Conservation (phyloP, 2,888 invertebrate genomes). For the Ectemnius lituratus region DNA sequence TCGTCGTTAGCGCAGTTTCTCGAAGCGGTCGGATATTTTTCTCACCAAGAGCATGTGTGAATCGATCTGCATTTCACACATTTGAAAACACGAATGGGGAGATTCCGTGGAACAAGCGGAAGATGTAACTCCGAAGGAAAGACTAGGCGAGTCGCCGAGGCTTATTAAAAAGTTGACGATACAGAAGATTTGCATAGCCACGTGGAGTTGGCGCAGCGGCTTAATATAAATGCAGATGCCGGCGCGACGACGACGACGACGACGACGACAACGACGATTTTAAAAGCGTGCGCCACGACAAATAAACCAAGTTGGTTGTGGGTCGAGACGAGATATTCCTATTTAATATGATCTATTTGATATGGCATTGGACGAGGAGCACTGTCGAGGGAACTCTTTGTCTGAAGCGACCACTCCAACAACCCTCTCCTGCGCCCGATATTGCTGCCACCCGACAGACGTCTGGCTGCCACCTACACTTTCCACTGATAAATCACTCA, state of each 20-base stretch:
- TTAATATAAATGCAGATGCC: constrained; percentile 8
- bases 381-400: constrained; percentile 2
- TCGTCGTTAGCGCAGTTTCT: too few species aligned
- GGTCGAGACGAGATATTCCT: not conserved
- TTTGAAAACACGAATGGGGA: too few species aligned
- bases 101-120: too few species aligned
- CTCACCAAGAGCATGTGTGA: too few species aligned
- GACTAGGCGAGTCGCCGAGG: not conserved
- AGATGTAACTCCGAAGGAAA: too few species aligned
- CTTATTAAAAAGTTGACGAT: not conserved
- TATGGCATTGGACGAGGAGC: not conserved
- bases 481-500: constrained; percentile 5
- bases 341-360: constrained; percentile 7
- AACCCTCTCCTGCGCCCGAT: not conserved
- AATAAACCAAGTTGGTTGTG: too few species aligned
- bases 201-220: not conserved
- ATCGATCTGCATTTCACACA: too few species aligned
- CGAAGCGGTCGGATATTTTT: too few species aligned
- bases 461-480: constrained; percentile 14
- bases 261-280: too few species aligned
- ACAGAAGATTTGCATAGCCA: constrained; percentile 4
- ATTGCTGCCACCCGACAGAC: not conserved
- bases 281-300: too few species aligned
- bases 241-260: too few species aligned
- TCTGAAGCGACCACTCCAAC: constrained; percentile 9